phyloP scores from a whole-genome alignment of 2,888 invertebrate species.

The Oscheius sp. region DNA sequence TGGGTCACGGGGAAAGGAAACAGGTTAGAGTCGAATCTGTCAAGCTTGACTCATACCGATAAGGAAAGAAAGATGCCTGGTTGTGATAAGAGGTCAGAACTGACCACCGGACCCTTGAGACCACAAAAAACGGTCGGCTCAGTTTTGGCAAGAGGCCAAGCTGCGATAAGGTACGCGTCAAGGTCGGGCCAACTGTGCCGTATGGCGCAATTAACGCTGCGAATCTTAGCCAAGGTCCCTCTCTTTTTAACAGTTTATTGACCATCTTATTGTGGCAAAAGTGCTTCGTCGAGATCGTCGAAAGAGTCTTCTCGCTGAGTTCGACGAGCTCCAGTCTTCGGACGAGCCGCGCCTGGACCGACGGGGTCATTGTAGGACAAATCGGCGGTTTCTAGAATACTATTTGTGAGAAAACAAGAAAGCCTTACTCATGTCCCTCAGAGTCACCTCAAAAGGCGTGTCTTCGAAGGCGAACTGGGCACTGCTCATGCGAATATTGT shows the following conservation, averaged over 20 bases:
- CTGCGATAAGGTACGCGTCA: slow-evolving; percentile 27
- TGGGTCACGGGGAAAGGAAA: neutral
- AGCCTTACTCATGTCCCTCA: slow-evolving; percentile 56
- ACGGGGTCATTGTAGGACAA: slow-evolving; percentile 76
- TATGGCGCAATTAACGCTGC: slow-evolving; percentile 21
- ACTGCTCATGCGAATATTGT: slow-evolving; percentile 48
- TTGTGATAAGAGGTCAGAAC: neutral
- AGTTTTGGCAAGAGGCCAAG: slow-evolving; percentile 28
- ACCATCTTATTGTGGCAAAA: slow-evolving; percentile 77
- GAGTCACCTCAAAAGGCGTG: slow-evolving; percentile 54
- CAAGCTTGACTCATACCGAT: neutral
- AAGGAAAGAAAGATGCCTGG: neutral
- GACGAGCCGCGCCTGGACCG: slow-evolving; percentile 75
- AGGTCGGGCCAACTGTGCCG: slow-evolving; percentile 12
- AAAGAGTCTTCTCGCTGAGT: slow-evolving; percentile 81
- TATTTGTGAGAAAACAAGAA: neutral
- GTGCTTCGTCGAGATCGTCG: slow-evolving; percentile 83
- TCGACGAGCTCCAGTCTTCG: slow-evolving; percentile 73
- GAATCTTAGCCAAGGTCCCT: slow-evolving; percentile 3
- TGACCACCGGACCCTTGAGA: neutral
- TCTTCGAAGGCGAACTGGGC: slow-evolving; percentile 45
- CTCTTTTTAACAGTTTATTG: neutral
- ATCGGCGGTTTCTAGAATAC: slow-evolving; percentile 61
- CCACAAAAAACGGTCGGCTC: slow-evolving; percentile 1
- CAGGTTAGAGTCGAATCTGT: neutral